Percentiles rank a stretch among this genome's conserved stretches.
phyloP scores from a whole-genome alignment of 2,797 vertebrate genomes.

The Neostethus bicornis region DNA sequence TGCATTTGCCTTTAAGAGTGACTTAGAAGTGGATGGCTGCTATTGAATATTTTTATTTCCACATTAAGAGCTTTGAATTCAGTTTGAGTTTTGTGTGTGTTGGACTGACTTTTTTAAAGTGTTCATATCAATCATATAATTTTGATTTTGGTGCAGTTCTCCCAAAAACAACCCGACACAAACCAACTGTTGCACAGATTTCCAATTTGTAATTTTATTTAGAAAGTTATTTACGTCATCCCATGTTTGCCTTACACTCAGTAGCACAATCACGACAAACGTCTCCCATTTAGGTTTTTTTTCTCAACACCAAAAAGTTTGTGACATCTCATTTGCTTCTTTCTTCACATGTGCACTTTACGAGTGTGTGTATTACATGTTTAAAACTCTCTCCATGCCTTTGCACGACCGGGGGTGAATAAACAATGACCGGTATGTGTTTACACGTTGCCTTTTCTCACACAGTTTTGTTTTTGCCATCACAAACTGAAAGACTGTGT shows the following conservation, averaged over 20 bases:
- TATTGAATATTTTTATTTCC: constrained; percentile 2
- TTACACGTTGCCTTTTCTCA: constrained; percentile 53
- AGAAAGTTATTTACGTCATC: constrained; percentile 11
- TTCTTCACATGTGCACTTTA: constrained; percentile 70
- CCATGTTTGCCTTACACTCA: constrained; percentile 47
- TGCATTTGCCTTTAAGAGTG: constrained; percentile 70
- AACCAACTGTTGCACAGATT: constrained; percentile 9
- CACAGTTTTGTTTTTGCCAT: constrained; percentile 50
- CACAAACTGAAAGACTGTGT: constrained; percentile 35
- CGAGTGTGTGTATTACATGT: constrained; percentile 22
- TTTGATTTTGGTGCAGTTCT: constrained; percentile 27
- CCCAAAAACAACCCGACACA: constrained; percentile 7
- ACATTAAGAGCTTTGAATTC: constrained; percentile 18
- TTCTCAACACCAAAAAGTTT: constrained; percentile 21
- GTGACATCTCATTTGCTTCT: constrained; percentile 35
- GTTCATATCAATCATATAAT: constrained; percentile 8
- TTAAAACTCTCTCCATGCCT: constrained; percentile 42
- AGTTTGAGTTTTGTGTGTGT: constrained; percentile 12
- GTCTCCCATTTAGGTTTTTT: constrained; percentile 3
- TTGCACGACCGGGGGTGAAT: constrained; percentile 52
- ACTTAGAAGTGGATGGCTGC: too few relatives aligned
- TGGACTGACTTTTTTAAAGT: neutral
- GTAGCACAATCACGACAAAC: constrained; percentile 10
- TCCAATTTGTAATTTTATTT: constrained; percentile 25
- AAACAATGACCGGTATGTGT: constrained; percentile 50